These are phyloP conservation scores for Drosophila sp. DNA, from an alignment of 1,140 invertebrate genomes.

Conservation along the genomic window DNA sequence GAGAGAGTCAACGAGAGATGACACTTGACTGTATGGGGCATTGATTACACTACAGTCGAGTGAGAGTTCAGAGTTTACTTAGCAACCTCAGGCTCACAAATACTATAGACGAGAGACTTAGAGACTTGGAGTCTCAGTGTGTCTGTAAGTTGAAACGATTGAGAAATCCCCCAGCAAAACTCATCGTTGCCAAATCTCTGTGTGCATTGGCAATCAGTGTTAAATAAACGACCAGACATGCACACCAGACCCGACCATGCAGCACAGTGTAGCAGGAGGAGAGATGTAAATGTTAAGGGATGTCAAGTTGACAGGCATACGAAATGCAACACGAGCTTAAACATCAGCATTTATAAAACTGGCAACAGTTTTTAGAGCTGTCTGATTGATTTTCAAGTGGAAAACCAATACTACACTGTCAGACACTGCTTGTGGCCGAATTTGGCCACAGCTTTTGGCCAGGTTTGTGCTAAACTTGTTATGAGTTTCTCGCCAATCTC, in stretches of 20 bases:
- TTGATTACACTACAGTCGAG: constrained; percentile 44
- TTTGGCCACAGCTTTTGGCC: constrained; percentile 32
- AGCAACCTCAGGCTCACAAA: constrained; percentile 47
- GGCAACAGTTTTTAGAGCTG: constrained; percentile 46
- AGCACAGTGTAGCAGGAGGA: constrained; percentile 11
- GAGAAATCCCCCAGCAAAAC: constrained; percentile 11
- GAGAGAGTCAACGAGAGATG: not conserved
- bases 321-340: constrained; percentile 59
- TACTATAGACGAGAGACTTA: constrained; percentile 28
- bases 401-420: not conserved
- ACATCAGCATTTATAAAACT: constrained; percentile 62
- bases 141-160: constrained; percentile 3
- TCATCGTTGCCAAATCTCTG: constrained; percentile 64
- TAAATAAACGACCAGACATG: constrained; percentile 74
- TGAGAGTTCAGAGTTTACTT: constrained; percentile 59
- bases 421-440: constrained; percentile 3
- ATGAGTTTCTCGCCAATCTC: not conserved
- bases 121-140: constrained; percentile 9
- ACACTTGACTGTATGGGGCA: constrained; percentile 35
- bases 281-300: not conserved
- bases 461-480: constrained; percentile 21
- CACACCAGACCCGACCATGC: constrained; percentile 10
- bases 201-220: constrained; percentile 81
- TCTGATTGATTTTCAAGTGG: constrained; percentile 65
- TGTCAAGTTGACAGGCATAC: constrained; percentile 37